phyloP scores from a whole-genome alignment of 2,888 invertebrate genomes.

The Leptinotarsa juncta region DNA sequence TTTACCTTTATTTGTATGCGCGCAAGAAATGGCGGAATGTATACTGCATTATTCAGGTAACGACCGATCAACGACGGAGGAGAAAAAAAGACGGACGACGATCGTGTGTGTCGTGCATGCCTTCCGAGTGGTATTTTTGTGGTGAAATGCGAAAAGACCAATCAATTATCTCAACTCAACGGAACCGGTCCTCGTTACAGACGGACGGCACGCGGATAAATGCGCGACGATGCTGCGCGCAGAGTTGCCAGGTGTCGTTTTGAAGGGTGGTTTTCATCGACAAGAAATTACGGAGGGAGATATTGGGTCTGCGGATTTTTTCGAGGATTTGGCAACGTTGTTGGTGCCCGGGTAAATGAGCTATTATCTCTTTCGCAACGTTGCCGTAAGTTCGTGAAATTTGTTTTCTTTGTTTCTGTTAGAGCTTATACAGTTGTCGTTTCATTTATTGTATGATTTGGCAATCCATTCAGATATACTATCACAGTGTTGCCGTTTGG shows the following conservation, averaged over 20 bases:
- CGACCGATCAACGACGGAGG: slow-evolving; percentile 26
- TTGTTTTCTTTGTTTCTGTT: not conserved
- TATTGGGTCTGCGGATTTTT: not conserved
- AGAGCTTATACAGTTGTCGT: too few species aligned
- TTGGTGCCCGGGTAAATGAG: not conserved
- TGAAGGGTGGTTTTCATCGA: not conserved
- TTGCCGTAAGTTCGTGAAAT: not conserved
- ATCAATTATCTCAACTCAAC: slow-evolving; percentile 42
- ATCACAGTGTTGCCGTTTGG: too few species aligned
- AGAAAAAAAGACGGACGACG: slow-evolving; percentile 32
- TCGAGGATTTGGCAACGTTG: not conserved
- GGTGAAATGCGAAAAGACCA: slow-evolving; percentile 48
- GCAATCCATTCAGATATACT: not conserved
- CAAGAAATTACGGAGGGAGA: not conserved
- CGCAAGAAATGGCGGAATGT: slow-evolving; percentile 37
- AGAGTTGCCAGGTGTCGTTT: slow-evolving; percentile 18
- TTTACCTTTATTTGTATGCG: slow-evolving; percentile 36
- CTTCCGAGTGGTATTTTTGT: slow-evolving; percentile 47
- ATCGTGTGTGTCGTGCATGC: slow-evolving; percentile 44
- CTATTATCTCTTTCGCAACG: not conserved
- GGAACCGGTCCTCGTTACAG: slow-evolving; percentile 50
- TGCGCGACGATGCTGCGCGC: slow-evolving; percentile 12
- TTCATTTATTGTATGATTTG: not conserved
- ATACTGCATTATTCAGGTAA: slow-evolving; percentile 39
- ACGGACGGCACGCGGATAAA: slow-evolving; percentile 41